Percentiles rank a stretch among this genome's conserved stretches.
Conservation (phyloP, 2,888 invertebrate genomes). For the Sipha maydis region DNA sequence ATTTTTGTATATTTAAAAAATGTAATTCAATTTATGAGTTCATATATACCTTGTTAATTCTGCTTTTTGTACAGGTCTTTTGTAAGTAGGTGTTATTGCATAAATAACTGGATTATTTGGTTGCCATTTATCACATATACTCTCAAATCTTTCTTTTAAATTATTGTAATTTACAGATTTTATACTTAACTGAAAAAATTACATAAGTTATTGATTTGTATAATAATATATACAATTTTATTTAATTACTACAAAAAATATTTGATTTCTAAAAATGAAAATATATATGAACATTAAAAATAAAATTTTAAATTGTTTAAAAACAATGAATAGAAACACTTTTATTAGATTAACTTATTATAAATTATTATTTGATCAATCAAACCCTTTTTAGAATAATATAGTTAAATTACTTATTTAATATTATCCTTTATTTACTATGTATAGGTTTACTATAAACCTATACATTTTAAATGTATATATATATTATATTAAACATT, state of each 20-base stretch:
- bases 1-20: slow-evolving; percentile 3
- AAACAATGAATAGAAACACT: too few species aligned
- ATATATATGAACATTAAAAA: too few species aligned
- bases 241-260: too few species aligned
- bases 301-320: too few species aligned
- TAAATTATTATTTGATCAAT: too few species aligned
- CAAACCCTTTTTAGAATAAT: too few species aligned
- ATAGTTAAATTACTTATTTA: too few species aligned
- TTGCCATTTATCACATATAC: slow-evolving; percentile 65
- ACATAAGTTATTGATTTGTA: not conserved
- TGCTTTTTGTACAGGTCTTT: slow-evolving; percentile 89
- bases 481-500: not conserved
- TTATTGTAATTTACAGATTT: slow-evolving; percentile 40
- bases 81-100: slow-evolving; percentile 92
- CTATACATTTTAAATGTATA: too few species aligned
- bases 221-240: not conserved
- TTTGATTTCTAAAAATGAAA: too few species aligned
- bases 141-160: slow-evolving; percentile 60
- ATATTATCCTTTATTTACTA: too few species aligned
- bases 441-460: too few species aligned
- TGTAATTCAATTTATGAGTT: slow-evolving; percentile 9
- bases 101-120: slow-evolving; percentile 79
- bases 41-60: slow-evolving; percentile 81
- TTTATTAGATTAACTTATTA: too few species aligned
- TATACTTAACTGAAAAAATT: slow-evolving; percentile 42